A percentile compares a stretch with the other conserved stretches of the same genome.
phyloP scores from a whole-genome alignment of 2,888 invertebrate genomes.

The Hyposoter didymator region DNA sequence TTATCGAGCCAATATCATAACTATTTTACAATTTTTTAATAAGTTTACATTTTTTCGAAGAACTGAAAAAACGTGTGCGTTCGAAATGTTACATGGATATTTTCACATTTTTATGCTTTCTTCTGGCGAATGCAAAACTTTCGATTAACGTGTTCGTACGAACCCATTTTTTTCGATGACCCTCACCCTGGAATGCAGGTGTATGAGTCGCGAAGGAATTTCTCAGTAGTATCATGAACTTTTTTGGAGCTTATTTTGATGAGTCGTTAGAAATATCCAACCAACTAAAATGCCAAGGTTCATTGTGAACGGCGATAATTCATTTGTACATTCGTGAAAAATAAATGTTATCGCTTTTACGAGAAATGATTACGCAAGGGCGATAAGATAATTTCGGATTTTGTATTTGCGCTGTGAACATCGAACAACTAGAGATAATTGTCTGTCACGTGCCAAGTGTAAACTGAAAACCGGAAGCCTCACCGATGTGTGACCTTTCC shows the following conservation, averaged over 20 bases:
- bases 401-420: neutral
- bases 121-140: neutral
- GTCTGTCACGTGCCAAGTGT: neutral
- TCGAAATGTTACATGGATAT: neutral
- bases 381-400: neutral
- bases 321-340: neutral
- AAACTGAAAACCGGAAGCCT: neutral
- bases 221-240: neutral
- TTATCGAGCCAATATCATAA: conserved; percentile 9
- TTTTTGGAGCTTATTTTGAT: neutral
- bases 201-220: neutral
- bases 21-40: neutral
- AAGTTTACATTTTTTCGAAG: neutral
- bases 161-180: neutral
- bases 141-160: neutral
- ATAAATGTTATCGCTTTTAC: no score
- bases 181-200: neutral
- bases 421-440: neutral
- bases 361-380: neutral
- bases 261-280: neutral
- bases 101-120: neutral
- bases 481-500: conserved; percentile 24
- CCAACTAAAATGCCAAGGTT: neutral
- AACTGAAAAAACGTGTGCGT: neutral
- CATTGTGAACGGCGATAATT: neutral